Conservation (phyloP, 2,888 invertebrate species). For the Dendrolimus houi region DNA sequence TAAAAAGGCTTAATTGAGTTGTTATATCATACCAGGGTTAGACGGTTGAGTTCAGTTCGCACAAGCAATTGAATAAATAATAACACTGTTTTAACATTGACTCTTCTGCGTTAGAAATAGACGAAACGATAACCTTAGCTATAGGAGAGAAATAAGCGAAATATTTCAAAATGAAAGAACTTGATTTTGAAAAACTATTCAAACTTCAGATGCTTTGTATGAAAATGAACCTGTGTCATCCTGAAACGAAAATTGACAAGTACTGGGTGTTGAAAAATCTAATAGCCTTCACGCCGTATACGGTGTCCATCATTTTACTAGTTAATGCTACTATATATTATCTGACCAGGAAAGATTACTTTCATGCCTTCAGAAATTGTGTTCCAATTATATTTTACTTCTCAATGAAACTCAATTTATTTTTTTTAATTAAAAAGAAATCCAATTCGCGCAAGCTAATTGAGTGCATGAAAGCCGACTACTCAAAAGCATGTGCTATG, state of each 20-base stretch:
- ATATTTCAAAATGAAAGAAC: neutral
- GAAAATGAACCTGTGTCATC: constrained; percentile 4
- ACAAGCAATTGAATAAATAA: too few relatives aligned
- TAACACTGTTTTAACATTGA: too few relatives aligned
- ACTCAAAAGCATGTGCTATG: neutral
- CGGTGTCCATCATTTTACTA: neutral
- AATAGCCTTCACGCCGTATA: neutral
- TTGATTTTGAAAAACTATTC: constrained; percentile 3
- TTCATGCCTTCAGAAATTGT: neutral
- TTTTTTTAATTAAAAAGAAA: neutral
- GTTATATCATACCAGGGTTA: too few relatives aligned
- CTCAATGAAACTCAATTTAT: neutral
- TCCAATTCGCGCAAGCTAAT: neutral
- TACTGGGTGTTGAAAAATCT: constrained; percentile 4
- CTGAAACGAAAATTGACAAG: constrained; percentile 3
- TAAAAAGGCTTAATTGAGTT: too few relatives aligned
- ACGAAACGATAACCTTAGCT: too few relatives aligned
- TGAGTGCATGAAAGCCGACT: neutral
- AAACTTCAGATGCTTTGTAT: neutral
- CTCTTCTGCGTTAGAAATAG: too few relatives aligned
- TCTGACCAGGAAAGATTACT: neutral
- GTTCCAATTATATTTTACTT: neutral
- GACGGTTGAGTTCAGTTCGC: too few relatives aligned
- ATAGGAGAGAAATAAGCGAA: too few relatives aligned
- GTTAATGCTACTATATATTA: neutral